Evolutionary conservation across 1,140 invertebrate genomes (phyloP).

Genomic region (Cyphomyrmex costatus): DNA sequence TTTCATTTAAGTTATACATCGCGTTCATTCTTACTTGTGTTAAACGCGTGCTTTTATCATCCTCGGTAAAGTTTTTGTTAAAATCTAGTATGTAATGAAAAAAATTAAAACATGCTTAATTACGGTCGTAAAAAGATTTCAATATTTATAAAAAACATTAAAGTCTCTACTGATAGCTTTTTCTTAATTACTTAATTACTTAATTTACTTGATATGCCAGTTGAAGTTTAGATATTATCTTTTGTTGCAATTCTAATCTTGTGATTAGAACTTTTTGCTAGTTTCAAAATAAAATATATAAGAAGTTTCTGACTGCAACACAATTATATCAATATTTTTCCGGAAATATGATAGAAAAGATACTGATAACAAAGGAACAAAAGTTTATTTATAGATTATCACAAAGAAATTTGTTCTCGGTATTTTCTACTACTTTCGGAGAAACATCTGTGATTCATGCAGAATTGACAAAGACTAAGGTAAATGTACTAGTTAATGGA

Average conservation of each 20-base stretch:
- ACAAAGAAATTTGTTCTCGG: not conserved
- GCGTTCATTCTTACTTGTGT: not conserved
- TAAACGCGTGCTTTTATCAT: not conserved
- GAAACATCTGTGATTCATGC: not conserved
- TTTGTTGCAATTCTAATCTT: not conserved
- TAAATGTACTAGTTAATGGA: too few species aligned
- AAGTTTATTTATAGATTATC: conserved; percentile 25
- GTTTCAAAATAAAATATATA: not conserved
- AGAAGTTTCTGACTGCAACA: not conserved
- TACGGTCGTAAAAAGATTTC: too few species aligned
- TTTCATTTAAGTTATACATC: not conserved
- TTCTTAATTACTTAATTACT: too few species aligned
- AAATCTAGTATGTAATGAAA: not conserved
- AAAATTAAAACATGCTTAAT: too few species aligned
- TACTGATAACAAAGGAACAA: conserved; percentile 27
- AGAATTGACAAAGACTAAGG: too few species aligned
- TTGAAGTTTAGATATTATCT: conserved; percentile 4
- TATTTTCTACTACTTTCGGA: not conserved
- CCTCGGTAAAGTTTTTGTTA: not conserved
- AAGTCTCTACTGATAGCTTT: not conserved
- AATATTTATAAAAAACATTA: too few species aligned
- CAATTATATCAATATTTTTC: conserved; percentile 19
- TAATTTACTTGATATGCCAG: not conserved
- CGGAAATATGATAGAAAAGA: conserved; percentile 6
- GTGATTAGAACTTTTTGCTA: not conserved